phyloP scores from a whole-genome alignment of 2,113 vertebrate genomes.

The Sigmodon hispidus region DNA sequence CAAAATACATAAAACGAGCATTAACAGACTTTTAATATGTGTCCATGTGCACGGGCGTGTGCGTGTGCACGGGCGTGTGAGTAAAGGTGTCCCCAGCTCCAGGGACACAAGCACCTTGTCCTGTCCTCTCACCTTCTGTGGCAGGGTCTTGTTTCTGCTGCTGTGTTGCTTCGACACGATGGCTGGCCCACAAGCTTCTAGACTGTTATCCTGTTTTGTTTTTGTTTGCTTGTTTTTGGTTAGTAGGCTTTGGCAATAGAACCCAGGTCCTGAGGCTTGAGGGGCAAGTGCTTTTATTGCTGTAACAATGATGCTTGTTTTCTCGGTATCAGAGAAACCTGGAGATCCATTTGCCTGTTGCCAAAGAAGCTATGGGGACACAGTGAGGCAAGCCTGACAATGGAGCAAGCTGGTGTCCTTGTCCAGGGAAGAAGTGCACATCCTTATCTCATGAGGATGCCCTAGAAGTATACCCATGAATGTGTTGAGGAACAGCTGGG shows the following conservation, averaged over 20 bases:
- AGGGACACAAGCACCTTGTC: fast-evolving
- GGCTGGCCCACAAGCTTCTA: background rate
- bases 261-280: background rate
- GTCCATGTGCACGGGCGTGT: background rate
- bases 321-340: background rate
- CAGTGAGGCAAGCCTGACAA: background rate
- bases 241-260: background rate
- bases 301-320: background rate
- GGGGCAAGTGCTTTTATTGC: background rate
- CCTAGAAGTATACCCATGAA: background rate
- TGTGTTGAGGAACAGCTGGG: background rate
- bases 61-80: fast-evolving
- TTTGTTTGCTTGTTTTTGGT: too few species aligned
- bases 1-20: background rate
- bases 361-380: background rate
- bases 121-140: background rate
- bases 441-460: too few species aligned
- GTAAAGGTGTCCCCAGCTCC: background rate
- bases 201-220: background rate
- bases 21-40: background rate
- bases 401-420: background rate
- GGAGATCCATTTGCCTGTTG: background rate
- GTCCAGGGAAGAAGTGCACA: background rate
- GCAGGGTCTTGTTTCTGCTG: background rate
- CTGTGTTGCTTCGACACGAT: too few species aligned